These are phyloP conservation scores for Luehdorfia chinensis DNA, from an alignment of 1,140 invertebrate genomes.

Conservation along the genomic window DNA sequence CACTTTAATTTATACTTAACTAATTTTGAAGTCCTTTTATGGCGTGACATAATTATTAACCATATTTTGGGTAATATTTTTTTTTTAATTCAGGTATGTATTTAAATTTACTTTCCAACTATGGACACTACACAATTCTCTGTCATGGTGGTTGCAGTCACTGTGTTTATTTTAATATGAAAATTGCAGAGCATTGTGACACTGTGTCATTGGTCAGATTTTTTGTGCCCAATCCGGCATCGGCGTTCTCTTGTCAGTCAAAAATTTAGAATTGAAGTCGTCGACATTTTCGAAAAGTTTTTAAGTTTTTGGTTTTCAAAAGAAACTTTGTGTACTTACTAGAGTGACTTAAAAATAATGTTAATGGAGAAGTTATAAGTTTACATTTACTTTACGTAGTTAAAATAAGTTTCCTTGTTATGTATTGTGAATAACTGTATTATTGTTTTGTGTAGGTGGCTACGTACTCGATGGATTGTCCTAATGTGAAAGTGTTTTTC, in stretches of 20 bases:
- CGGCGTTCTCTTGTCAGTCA: constrained; percentile 37
- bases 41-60: no score
- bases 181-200: neutral
- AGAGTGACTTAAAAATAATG: constrained; percentile 15
- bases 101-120: constrained; percentile 2
- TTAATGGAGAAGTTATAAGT: constrained; percentile 8
- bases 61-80: no score
- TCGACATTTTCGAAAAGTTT: constrained; percentile 56
- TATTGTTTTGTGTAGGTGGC: constrained; percentile 74
- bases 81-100: constrained; percentile 5
- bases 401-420: constrained; percentile 35
- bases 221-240: constrained; percentile 20
- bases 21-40: no score
- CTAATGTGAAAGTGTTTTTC: constrained; percentile 73
- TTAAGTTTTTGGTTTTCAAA: constrained; percentile 29
- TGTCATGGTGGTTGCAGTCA: neutral
- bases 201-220: constrained; percentile 15
- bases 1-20: no score
- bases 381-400: constrained; percentile 18
- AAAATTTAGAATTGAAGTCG: constrained; percentile 52
- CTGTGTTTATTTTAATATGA: constrained; percentile 11
- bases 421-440: constrained; percentile 62
- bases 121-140: neutral
- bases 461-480: constrained; percentile 57
- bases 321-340: constrained; percentile 19